phyloP scores from a whole-genome alignment of 1,140 invertebrate genomes.

The Zelostemma sp. region DNA sequence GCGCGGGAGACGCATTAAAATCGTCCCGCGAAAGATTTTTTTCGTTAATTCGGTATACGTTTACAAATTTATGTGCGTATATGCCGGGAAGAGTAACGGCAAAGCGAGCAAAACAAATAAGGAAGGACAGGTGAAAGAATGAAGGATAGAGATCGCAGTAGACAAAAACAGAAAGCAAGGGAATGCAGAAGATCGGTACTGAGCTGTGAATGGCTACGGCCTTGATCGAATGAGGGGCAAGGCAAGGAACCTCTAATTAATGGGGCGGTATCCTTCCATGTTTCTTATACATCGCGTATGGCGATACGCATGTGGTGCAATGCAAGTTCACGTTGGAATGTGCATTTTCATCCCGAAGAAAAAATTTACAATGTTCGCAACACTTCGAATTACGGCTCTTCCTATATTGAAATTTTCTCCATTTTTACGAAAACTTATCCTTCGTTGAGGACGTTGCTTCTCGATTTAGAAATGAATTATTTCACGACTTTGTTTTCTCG shows the following conservation, averaged over 20 bases:
- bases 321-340: conserved; percentile 18
- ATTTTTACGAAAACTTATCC: not conserved
- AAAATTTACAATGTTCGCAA: too few species aligned
- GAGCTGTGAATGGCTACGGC: conserved; percentile 62
- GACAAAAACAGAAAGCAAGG: conserved; percentile 31
- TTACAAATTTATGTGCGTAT: conserved; percentile 1
- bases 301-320: too few species aligned
- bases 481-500: not conserved
- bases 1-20: too few species aligned
- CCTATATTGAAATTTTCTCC: not conserved
- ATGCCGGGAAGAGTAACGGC: conserved; percentile 23
- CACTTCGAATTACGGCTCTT: not conserved
- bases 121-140: conserved; percentile 20
- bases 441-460: not conserved
- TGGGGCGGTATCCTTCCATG: conserved; percentile 63
- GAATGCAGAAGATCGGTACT: conserved; percentile 49
- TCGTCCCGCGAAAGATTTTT: too few species aligned
- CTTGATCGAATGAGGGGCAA: conserved; percentile 54
- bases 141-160: conserved; percentile 2
- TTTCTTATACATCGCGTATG: conserved; percentile 47
- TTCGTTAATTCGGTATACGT: conserved; percentile 19
- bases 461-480: not conserved
- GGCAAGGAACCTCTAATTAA: conserved; percentile 65
- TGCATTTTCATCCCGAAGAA: too few species aligned
- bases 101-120: conserved; percentile 22